Conservation (phyloP, 2,888 invertebrate genomes). For the Kuschelorhynchus macadamiae region DNA sequence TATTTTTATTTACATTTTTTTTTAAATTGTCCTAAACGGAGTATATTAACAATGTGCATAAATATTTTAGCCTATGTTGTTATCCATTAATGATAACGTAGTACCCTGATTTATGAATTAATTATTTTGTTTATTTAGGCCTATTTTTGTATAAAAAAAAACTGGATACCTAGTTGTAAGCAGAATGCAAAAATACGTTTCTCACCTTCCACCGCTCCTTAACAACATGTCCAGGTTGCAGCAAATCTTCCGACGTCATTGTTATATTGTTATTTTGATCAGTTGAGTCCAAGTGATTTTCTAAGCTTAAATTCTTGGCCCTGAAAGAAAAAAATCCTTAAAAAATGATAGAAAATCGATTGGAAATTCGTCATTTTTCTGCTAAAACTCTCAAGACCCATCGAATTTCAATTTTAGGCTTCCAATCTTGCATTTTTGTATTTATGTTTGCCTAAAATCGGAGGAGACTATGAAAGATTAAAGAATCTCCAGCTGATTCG, state of each 20-base stretch:
- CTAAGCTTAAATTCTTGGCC: constrained; percentile 67
- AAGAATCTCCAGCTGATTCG: constrained; percentile 62
- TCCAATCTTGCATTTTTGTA: constrained; percentile 55
- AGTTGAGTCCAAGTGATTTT: constrained; percentile 66
- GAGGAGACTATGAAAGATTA: constrained; percentile 48
- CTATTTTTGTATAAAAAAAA: too few relatives aligned
- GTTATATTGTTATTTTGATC: constrained; percentile 81
- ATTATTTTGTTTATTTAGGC: too few relatives aligned
- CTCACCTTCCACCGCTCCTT: constrained; percentile 99
- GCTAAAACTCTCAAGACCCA: constrained; percentile 31
- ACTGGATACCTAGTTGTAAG: too few relatives aligned
- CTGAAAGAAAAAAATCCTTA: constrained; percentile 55
- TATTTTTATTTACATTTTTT: too few relatives aligned
- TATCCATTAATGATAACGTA: too few relatives aligned
- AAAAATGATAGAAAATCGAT: constrained; percentile 36
- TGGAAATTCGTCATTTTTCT: constrained; percentile 39
- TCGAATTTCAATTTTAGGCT: constrained; percentile 49
- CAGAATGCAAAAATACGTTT: constrained; percentile 61
- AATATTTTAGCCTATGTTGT: too few relatives aligned
- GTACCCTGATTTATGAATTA: too few relatives aligned
- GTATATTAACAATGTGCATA: too few relatives aligned
- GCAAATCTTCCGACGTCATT: constrained; percentile 93
- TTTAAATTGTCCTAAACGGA: too few relatives aligned
- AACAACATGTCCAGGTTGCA: constrained; percentile 96
- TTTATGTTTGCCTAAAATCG: constrained; percentile 58